Percentiles rank a stretch among this genome's conserved stretches.
Evolutionary conservation across 1,140 invertebrate genomes (phyloP).

Genomic region (Calephelis virginiensis): DNA sequence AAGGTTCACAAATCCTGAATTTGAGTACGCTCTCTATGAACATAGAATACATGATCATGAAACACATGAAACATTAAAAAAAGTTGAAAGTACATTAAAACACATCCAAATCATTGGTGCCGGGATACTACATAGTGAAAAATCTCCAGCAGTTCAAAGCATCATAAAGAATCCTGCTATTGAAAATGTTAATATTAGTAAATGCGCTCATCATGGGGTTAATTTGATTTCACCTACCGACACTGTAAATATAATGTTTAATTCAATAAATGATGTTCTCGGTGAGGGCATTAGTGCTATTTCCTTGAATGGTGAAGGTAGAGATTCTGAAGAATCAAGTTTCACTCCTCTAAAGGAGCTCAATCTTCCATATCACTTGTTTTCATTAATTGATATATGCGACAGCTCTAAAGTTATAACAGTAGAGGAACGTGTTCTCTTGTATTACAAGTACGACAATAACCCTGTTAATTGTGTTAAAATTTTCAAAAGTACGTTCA

Average conservation of each 20-base stretch:
- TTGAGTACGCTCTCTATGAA: slow-evolving; percentile 92
- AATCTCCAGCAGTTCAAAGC: slow-evolving; percentile 93
- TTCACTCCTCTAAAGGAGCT: slow-evolving; percentile 90
- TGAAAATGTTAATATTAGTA: slow-evolving; percentile 88
- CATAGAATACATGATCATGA: slow-evolving; percentile 89
- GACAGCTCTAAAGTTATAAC: slow-evolving; percentile 94
- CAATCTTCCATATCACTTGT: slow-evolving; percentile 95
- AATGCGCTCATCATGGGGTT: slow-evolving; percentile 94
- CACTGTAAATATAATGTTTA: slow-evolving; percentile 84
- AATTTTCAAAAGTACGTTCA: slow-evolving; percentile 92
- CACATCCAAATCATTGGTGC: slow-evolving; percentile 95
- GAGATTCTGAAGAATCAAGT: slow-evolving; percentile 91
- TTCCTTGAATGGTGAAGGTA: slow-evolving; percentile 94
- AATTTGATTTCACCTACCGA: slow-evolving; percentile 93
- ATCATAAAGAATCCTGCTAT: slow-evolving; percentile 92
- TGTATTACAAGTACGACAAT: slow-evolving; percentile 99
- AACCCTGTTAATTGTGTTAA: slow-evolving; percentile 98
- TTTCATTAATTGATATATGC: slow-evolving; percentile 97
- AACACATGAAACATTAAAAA: slow-evolving; percentile 84
- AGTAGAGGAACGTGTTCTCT: slow-evolving; percentile 92
- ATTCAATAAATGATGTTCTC: slow-evolving; percentile 89
- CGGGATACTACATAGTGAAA: slow-evolving; percentile 97
- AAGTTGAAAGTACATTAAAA: slow-evolving; percentile 87
- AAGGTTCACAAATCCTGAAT: slow-evolving; percentile 92
- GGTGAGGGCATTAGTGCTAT: slow-evolving; percentile 94